phyloP scores from a whole-genome alignment of 2,888 invertebrate species.

The Hirudinaria manillensis region DNA sequence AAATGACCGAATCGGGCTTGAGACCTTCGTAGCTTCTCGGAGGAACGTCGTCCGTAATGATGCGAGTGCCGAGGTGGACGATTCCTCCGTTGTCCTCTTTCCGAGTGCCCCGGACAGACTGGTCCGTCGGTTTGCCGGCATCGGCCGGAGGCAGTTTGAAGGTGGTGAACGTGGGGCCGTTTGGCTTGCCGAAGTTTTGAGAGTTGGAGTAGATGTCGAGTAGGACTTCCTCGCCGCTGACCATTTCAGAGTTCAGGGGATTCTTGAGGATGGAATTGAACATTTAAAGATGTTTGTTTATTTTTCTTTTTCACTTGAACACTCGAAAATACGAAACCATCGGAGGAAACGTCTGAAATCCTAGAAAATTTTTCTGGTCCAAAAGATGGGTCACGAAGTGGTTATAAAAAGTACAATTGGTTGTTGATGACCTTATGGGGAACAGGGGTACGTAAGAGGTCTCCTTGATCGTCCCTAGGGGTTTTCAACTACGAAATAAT shows the following conservation, averaged over 20 bases:
- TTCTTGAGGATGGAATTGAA: conserved; percentile 18
- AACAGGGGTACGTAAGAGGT: too few species aligned
- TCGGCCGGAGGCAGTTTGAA: not conserved
- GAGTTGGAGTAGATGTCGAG: conserved; percentile 16
- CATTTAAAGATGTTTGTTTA: not conserved
- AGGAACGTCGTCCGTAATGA: conserved; percentile 29
- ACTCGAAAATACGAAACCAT: too few species aligned
- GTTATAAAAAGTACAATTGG: too few species aligned
- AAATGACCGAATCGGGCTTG: conserved; percentile 12
- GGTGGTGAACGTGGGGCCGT: not conserved
- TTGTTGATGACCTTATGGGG: too few species aligned
- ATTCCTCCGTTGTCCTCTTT: not conserved
- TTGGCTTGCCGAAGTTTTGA: not conserved
- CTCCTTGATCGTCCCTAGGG: too few species aligned
- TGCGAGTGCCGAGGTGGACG: conserved; percentile 16
- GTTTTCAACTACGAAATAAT: too few species aligned
- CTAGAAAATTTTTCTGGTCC: too few species aligned
- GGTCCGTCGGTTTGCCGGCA: not conserved
- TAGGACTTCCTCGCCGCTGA: conserved; percentile 13
- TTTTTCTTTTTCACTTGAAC: not conserved
- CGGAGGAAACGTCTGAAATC: too few species aligned
- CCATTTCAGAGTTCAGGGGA: conserved; percentile 22
- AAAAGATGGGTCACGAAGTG: too few species aligned
- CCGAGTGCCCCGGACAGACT: not conserved
- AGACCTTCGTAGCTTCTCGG: conserved; percentile 18